A percentile compares a stretch with the other conserved stretches of the same genome.
phyloP scores from a whole-genome alignment of 2,797 vertebrate species.

The Hippoglossus hippoglossus region DNA sequence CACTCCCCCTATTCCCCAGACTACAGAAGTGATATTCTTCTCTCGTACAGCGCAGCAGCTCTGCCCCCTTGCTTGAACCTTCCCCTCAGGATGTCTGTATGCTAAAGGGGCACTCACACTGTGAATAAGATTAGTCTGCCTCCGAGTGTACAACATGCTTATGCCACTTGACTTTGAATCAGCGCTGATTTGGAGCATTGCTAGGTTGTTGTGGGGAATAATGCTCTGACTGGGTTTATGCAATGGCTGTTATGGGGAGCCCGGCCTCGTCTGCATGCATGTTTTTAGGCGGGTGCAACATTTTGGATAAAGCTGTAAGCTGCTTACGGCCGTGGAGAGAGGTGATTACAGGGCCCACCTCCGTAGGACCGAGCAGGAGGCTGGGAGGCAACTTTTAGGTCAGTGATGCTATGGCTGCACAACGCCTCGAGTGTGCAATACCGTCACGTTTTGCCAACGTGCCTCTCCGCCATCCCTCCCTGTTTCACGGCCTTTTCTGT shows the following conservation, averaged over 20 bases:
- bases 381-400: slow-evolving; percentile 84
- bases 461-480: slow-evolving; percentile 29
- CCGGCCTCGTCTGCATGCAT: slow-evolving; percentile 80
- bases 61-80: slow-evolving; percentile 74
- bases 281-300: slow-evolving; percentile 76
- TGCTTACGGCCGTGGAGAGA: slow-evolving; percentile 83
- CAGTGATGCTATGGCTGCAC: slow-evolving; percentile 77
- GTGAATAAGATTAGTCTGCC: slow-evolving; percentile 86
- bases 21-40: slow-evolving; percentile 65
- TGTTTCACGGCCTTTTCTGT: slow-evolving; percentile 27
- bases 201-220: slow-evolving; percentile 80
- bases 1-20: slow-evolving; percentile 54
- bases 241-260: slow-evolving; percentile 80
- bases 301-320: slow-evolving; percentile 85
- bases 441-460: slow-evolving; percentile 49
- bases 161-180: slow-evolving; percentile 86
- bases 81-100: slow-evolving; percentile 82
- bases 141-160: slow-evolving; percentile 84
- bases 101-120: slow-evolving; percentile 84
- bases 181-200: slow-evolving; percentile 81
- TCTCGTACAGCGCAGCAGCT: slow-evolving; percentile 63
- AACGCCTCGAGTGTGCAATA: slow-evolving; percentile 49
- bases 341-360: slow-evolving; percentile 84
- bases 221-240: slow-evolving; percentile 81
- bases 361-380: slow-evolving; percentile 74